Percentiles rank a stretch among this genome's conserved stretches.
phyloP scores from a whole-genome alignment of 1,140 invertebrate species.

The Drosophila malerkotliana region DNA sequence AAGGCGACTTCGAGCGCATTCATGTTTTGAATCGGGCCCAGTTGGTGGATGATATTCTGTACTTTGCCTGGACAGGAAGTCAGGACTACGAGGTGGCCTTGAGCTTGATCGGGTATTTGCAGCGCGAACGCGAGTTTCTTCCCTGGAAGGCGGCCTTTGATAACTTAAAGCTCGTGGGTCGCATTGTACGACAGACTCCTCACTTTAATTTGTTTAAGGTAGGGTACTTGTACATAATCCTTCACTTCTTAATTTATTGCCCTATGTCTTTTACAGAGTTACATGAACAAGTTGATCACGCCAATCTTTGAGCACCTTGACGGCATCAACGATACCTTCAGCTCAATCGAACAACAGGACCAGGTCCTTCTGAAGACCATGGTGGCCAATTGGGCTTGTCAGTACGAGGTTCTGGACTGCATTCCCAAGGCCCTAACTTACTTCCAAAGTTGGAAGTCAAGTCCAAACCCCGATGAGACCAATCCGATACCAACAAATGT shows the following conservation, averaged over 20 bases:
- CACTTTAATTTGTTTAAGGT: constrained; percentile 86
- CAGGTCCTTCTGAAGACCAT: constrained; percentile 85
- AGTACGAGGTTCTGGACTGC: constrained; percentile 86
- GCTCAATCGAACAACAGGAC: constrained; percentile 79
- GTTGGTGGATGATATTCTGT: constrained; percentile 90
- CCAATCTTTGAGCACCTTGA: constrained; percentile 86
- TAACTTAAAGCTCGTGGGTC: constrained; percentile 85
- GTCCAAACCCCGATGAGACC: constrained; percentile 85
- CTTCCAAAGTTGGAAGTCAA: constrained; percentile 86
- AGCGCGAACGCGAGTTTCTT: constrained; percentile 86
- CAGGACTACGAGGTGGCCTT: constrained; percentile 88
- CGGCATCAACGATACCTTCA: constrained; percentile 84
- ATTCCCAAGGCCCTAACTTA: constrained; percentile 85
- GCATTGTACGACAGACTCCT: constrained; percentile 84
- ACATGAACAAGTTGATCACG: constrained; percentile 84
- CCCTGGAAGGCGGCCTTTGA: constrained; percentile 88
- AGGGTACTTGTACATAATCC: neutral
- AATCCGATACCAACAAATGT: constrained; percentile 90
- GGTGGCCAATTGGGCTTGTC: constrained; percentile 87
- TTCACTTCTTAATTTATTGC: neutral
- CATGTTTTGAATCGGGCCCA: constrained; percentile 90
- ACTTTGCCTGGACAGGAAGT: constrained; percentile 88
- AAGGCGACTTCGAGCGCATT: constrained; percentile 85
- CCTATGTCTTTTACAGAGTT: constrained; percentile 83
- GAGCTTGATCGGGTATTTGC: constrained; percentile 86